phyloP scores from a whole-genome alignment of 2,888 invertebrate species.

The Deroplatys truncata region DNA sequence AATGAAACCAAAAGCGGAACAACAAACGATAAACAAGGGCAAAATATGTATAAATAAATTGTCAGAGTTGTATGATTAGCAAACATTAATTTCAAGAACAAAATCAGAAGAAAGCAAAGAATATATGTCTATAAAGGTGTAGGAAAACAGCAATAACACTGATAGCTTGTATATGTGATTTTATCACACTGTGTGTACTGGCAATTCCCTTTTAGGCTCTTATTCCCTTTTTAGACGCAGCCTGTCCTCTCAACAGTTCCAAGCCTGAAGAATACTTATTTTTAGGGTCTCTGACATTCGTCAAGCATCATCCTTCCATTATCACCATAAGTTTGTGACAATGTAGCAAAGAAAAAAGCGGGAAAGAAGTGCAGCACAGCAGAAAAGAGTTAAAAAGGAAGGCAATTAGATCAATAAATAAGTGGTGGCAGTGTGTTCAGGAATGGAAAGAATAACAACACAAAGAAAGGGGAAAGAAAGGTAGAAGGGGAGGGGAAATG shows the following conservation, averaged over 20 bases:
- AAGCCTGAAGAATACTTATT: neutral
- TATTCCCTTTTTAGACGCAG: neutral
- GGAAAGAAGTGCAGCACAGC: neutral
- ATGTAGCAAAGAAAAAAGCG: neutral
- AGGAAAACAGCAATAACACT: too few species aligned
- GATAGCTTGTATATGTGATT: too few species aligned
- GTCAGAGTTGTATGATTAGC: too few species aligned
- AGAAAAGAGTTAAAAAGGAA: neutral
- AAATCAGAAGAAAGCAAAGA: too few species aligned
- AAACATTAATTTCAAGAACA: too few species aligned
- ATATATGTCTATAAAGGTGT: too few species aligned
- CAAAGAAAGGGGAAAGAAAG: neutral
- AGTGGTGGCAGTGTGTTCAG: neutral
- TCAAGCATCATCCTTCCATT: neutral
- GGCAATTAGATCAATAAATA: neutral
- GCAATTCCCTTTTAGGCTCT: neutral
- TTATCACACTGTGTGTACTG: too few species aligned
- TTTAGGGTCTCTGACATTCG: neutral
- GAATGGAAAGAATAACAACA: neutral
- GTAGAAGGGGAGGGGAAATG: too few species aligned
- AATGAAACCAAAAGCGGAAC: too few species aligned
- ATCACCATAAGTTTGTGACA: neutral
- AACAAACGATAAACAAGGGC: too few species aligned
- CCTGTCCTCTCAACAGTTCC: neutral
- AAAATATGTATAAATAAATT: too few species aligned